phyloP scores from a whole-genome alignment of 53 echinoderm and acorn worm species.

The Temnopleurus reevesii region DNA sequence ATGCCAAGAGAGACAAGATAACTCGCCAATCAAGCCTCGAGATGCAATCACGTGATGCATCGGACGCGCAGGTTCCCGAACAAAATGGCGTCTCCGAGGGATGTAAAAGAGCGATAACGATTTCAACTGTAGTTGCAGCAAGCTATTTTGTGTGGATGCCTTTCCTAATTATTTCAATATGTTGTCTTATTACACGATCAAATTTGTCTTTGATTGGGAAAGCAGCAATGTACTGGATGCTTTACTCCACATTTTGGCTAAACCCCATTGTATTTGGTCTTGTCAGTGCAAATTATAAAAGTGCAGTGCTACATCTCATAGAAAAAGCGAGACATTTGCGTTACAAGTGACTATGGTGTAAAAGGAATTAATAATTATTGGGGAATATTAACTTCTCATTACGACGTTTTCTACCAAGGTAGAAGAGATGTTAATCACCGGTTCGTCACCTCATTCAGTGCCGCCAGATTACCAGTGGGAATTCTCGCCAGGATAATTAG shows the following conservation, averaged over 20 bases:
- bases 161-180: neutral
- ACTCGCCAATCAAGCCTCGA: neutral
- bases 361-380: too few relatives aligned
- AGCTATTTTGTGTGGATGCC: slow-evolving; percentile 5
- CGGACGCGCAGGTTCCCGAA: neutral
- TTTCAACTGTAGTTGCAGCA: neutral
- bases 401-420: too few relatives aligned
- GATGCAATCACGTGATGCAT: neutral
- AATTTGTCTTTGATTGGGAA: neutral
- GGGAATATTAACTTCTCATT: too few relatives aligned
- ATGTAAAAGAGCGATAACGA: neutral
- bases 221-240: neutral
- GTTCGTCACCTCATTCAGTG: too few relatives aligned
- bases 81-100: neutral
- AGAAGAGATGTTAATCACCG: too few relatives aligned
- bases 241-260: neutral
- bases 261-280: slow-evolving; percentile 15
- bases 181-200: neutral
- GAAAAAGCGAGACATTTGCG: neutral
- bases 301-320: neutral
- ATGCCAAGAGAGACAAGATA: neutral
- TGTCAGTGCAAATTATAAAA: neutral
- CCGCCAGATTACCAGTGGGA: too few relatives aligned
- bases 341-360: too few relatives aligned
- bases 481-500: too few relatives aligned